A percentile compares a stretch with the other conserved stretches of the same genome.
phyloP scores from a whole-genome alignment of 37 sponge, comb jelly and placozoan genomes.

The Amphimedon queenslandica region DNA sequence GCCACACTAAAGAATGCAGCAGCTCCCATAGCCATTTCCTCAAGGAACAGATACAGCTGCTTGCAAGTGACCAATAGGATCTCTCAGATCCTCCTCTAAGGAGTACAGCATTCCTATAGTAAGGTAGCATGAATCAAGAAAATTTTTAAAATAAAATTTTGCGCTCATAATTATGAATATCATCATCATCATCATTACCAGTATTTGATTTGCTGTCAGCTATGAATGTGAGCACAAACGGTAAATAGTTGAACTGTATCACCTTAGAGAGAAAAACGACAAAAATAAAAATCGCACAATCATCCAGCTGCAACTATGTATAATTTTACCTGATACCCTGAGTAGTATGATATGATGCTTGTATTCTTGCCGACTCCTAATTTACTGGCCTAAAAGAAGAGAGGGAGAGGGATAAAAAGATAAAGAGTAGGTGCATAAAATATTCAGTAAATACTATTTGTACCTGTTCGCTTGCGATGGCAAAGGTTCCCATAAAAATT shows the following conservation, averaged over 20 bases:
- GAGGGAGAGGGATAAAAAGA: not conserved
- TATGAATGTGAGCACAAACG: constrained; percentile 70
- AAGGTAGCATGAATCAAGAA: not conserved
- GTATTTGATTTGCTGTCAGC: constrained; percentile 63
- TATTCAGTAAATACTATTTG: not conserved
- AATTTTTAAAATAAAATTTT: no score
- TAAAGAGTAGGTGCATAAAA: not conserved
- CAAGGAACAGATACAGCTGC: constrained; percentile 42
- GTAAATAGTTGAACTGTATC: constrained; percentile 66
- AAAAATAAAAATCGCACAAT: not conserved
- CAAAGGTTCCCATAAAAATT: constrained; percentile 64
- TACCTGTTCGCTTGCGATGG: constrained; percentile 76
- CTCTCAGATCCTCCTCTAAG: constrained; percentile 56
- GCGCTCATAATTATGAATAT: no score
- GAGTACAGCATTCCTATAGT: constrained; percentile 52
- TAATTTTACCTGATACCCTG: constrained; percentile 44
- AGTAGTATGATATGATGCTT: constrained; percentile 62
- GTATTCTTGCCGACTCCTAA: constrained; percentile 68
- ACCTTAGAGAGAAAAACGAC: constrained; percentile 21
- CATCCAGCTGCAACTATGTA: not conserved
- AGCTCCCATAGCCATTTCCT: no score
- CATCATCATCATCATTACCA: constrained; percentile 22
- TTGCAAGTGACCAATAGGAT: constrained; percentile 40
- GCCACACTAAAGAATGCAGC: not conserved
- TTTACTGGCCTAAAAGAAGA: constrained; percentile 50